phyloP scores from a whole-genome alignment of 2,113 vertebrate species.

The Peucedramus taeniatus region DNA sequence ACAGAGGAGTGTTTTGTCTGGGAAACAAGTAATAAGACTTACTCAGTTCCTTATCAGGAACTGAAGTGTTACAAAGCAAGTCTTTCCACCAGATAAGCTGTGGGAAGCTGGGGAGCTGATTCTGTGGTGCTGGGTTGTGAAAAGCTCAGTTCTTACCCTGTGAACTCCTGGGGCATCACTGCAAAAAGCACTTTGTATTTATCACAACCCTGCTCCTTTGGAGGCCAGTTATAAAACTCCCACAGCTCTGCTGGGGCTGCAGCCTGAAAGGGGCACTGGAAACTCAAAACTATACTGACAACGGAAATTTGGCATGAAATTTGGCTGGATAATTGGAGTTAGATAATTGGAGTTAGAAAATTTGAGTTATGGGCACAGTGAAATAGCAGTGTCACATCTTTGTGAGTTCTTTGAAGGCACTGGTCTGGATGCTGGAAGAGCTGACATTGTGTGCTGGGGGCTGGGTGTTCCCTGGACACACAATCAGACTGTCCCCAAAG shows the following conservation, averaged over 20 bases:
- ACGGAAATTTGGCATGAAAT: not conserved
- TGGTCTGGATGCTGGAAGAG: not conserved
- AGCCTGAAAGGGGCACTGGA: not conserved
- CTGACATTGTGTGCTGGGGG: accelerated
- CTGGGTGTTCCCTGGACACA: accelerated
- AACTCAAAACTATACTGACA: not conserved
- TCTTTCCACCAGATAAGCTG: not conserved
- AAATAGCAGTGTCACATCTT: not conserved
- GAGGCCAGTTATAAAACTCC: not conserved
- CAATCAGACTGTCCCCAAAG: not conserved
- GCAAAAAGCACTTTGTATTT: not conserved
- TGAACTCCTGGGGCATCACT: not conserved
- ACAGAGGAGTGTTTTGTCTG: not conserved
- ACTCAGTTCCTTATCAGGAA: not conserved
- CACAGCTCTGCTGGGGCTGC: not conserved
- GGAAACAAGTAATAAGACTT: not conserved
- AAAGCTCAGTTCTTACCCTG: not conserved
- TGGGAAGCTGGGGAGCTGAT: not conserved
- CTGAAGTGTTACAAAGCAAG: not conserved
- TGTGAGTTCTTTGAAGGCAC: not conserved
- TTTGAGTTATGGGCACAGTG: accelerated
- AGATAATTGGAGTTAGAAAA: not conserved
- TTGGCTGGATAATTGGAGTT: not conserved
- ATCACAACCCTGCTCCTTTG: not conserved
- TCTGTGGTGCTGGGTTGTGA: not conserved